Evolutionary conservation across 2,113 vertebrate species (phyloP), one percentile per base, ranked within the genome.

Genomic region (Desmodus rotundus): DNA sequence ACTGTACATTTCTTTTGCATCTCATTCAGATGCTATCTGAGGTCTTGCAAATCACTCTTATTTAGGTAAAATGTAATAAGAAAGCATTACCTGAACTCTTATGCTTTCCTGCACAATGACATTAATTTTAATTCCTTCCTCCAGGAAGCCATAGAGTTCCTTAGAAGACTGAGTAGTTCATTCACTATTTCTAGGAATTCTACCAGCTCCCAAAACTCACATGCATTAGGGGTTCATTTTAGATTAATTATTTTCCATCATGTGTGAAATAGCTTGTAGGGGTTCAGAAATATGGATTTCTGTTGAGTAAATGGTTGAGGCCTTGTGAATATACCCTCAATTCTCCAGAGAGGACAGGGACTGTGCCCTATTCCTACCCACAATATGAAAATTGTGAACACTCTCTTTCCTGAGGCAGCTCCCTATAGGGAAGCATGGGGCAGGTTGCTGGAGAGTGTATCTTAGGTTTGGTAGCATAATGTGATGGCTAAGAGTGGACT

Each of bases 311-410:
- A 13, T 17, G 5, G 4, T 7, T 26, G 52, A n/a, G 1, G 5
- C 16, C 52, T 47, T 45, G 65, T 33, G 41, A 72, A 45, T 17
- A 19, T 4, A 50, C 26, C 3, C 20, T 22, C 1, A 2, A 0
- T 13, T 43, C 47, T 63, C 5, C 31, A 31, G 19, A 36, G 17
- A 19, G 4, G 7, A 20, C 0, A 7, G 22, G 43, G 3, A 36
- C 43, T 13, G 5, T 26, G 16, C 5, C 26, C 9, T 50, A 6
- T 28, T 56, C 14, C 0, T 3, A 5, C 17, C 10, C 0, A 5
- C 31, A 77, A 31, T 7, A 15, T 77, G 61, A 52, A 8, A 11
- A 1, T 0, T 20, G 38, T 50, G 54, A 68, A 8, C 41, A 19
- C 24, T 24, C 5, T 1, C 13, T 22, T n/a, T 38, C 15, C 8